phyloP scores from a whole-genome alignment of 2,888 invertebrate species.

The Rhogogaster chlorosoma region DNA sequence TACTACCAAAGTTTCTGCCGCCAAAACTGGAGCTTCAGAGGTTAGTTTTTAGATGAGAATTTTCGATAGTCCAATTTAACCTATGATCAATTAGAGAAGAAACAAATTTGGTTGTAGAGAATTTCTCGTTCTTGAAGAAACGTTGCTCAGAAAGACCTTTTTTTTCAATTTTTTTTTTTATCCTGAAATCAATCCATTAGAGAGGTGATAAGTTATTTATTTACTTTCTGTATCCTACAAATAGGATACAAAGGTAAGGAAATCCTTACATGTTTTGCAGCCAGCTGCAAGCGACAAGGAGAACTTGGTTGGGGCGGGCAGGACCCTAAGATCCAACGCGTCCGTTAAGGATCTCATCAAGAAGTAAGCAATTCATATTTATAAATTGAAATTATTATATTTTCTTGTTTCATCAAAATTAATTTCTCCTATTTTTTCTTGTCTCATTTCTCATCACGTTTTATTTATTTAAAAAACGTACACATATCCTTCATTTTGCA shows the following conservation, averaged over 20 bases:
- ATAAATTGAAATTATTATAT: not conserved
- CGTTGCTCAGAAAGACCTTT: not conserved
- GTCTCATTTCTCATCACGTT: not conserved
- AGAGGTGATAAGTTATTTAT: conserved; percentile 52
- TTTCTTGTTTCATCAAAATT: not conserved
- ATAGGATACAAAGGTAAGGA: conserved; percentile 75
- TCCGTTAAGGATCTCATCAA: conserved; percentile 60
- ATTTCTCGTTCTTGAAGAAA: not conserved
- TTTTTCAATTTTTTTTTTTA: conserved; percentile 33
- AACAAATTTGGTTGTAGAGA: not conserved
- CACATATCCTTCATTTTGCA: not conserved
- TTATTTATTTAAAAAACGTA: not conserved
- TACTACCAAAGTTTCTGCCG: conserved; percentile 67
- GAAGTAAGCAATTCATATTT: conserved; percentile 58
- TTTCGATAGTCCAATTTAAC: not conserved
- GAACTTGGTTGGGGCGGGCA: conserved; percentile 85
- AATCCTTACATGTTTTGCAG: conserved; percentile 88
- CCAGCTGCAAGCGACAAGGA: conserved; percentile 86
- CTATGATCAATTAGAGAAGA: not conserved
- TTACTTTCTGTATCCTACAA: conserved; percentile 39
- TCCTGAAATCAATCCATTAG: conserved; percentile 52
- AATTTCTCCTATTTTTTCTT: not conserved
- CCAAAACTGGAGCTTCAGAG: conserved; percentile 67
- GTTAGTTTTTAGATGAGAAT: conserved; percentile 64
- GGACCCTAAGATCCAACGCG: conserved; percentile 73